Evolutionary conservation across 1,140 invertebrate genomes (phyloP), one percentile per base, ranked within the genome.

Genomic region (Drosophila gunungcola): DNA sequence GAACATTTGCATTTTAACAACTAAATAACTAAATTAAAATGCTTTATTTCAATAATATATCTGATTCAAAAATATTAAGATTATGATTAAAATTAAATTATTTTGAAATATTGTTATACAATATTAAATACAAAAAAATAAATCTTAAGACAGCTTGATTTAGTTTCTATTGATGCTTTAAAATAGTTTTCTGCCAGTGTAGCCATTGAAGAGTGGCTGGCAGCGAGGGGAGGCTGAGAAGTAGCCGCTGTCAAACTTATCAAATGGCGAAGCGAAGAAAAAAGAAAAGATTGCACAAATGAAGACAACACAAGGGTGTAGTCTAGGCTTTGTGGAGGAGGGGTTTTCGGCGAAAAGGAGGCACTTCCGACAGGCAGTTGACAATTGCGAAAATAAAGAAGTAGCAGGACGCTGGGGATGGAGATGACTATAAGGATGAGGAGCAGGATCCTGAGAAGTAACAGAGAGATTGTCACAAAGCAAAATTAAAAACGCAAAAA

Each of bases 401-500:
- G 49, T 51, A 21, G 27, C 43, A 11, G 13, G 39, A 21, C n/a
- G 27, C 11, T 21, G 16, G 16, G 32, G 11, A 51, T 3, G 25
- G 12, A 36, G 38, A 45, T 39, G n/a, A 32, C 46, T 41, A 36
- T 29, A 32, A 7, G 13, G 34, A 12, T 16, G 9, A 10, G 32
- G 16, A 38, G 10, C 25, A 12, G 41, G 41, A 43, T 57, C 12
- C 38, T n/a, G 53, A 27, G 36, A 57, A 65, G 73, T 65, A 67
- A 75, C 57, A 62, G 42, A 63, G 78, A 73, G 79, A 81, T 74
- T 69, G 63, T 82, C 74, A 81, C 80, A 88, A 86, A 86, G 82
- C 83, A 77, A 86, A 86, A 86, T 86, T 86, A 86, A 86, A 85
- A 86, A 86, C 82, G 78, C 83, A 86, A 88, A 82, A 86, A 88